Evolutionary conservation across 1,140 invertebrate genomes (phyloP).

Genomic region (Drosophila burlai): DNA sequence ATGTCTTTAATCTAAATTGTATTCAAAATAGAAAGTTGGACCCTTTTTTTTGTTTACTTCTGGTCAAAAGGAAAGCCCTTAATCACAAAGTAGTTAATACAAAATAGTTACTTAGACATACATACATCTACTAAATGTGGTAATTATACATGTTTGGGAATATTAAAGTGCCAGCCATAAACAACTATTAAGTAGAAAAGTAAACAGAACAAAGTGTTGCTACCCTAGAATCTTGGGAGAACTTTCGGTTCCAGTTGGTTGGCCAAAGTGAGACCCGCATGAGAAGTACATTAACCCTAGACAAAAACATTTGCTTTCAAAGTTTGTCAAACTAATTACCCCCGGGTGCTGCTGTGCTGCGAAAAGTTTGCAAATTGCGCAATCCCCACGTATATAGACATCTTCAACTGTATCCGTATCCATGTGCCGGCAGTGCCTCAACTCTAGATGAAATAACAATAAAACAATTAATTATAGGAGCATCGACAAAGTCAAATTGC

Average conservation of each 20-base stretch:
- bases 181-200: constrained; percentile 9
- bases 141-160: constrained; percentile 21
- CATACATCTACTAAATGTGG: constrained; percentile 1
- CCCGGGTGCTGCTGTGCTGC: constrained; percentile 22
- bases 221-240: constrained; percentile 23
- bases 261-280: constrained; percentile 42
- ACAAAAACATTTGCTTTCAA: constrained; percentile 25
- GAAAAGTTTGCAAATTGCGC: constrained; percentile 19
- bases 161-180: constrained; percentile 3
- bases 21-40: neutral
- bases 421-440: constrained; percentile 17
- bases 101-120: constrained; percentile 3
- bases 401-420: constrained; percentile 7
- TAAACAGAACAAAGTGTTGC: constrained; percentile 4
- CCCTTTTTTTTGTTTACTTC: neutral
- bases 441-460: constrained; percentile 42
- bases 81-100: constrained; percentile 4
- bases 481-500: constrained; percentile 47
- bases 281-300: constrained; percentile 44
- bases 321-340: constrained; percentile 49
- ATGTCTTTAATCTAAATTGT: no score
- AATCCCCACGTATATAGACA: constrained; percentile 9
- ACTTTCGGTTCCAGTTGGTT: constrained; percentile 41
- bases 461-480: constrained; percentile 49
- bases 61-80: neutral